phyloP scores from a whole-genome alignment of 2,113 vertebrate genomes.

The Grus americana region DNA sequence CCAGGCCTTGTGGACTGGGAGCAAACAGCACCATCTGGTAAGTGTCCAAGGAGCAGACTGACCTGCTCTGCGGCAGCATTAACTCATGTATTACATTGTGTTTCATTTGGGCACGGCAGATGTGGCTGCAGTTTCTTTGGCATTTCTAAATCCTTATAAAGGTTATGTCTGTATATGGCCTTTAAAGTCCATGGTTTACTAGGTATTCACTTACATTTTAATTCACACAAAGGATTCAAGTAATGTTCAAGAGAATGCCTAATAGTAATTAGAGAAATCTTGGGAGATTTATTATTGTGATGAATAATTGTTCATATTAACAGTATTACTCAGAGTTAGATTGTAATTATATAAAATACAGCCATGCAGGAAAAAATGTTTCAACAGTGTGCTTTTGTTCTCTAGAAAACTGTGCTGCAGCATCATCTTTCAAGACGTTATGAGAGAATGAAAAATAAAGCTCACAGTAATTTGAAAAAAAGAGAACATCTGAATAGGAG shows the following conservation, averaged over 20 bases:
- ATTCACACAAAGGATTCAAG: background rate
- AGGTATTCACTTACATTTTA: background rate
- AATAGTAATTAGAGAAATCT: background rate
- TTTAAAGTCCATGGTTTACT: background rate
- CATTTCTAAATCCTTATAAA: background rate
- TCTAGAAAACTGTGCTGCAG: background rate
- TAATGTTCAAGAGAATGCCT: background rate
- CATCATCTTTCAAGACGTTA: slow-evolving; percentile 36
- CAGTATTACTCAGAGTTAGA: background rate
- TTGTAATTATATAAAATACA: background rate
- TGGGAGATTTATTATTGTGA: background rate
- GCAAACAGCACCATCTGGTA: background rate
- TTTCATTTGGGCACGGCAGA: background rate
- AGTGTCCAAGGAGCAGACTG: slow-evolving; percentile 7
- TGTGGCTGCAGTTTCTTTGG: background rate
- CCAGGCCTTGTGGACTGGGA: background rate
- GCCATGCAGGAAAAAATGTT: background rate
- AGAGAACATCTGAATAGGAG: background rate
- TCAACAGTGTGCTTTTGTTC: slow-evolving; percentile 33
- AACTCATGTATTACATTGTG: background rate
- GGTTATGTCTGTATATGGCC: background rate
- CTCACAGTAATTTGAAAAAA: background rate
- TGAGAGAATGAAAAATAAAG: background rate
- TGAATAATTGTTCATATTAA: background rate
- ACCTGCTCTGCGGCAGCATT: slow-evolving; percentile 2